A percentile compares a stretch with the other conserved stretches of the same genome.
phyloP scores from a whole-genome alignment of 2,797 vertebrate genomes.

The Oceanodroma leucorhoa region DNA sequence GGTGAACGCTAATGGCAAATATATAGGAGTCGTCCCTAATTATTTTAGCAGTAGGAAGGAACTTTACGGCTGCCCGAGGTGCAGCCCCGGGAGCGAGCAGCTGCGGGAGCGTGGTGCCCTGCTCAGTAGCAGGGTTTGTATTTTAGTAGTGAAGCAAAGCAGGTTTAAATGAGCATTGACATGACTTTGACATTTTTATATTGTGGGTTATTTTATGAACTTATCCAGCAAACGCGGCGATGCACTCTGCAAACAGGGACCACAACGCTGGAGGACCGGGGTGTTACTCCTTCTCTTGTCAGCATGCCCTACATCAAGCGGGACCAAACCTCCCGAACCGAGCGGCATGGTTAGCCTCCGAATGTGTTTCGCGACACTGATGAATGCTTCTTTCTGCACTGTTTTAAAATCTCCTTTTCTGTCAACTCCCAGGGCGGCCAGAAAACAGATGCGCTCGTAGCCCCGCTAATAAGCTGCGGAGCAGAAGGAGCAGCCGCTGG shows the following conservation, averaged over 20 bases:
- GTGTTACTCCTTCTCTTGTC: constrained; percentile 32
- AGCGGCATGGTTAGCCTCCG: background rate
- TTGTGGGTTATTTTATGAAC: constrained; percentile 49
- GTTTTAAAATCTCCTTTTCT: constrained; percentile 1
- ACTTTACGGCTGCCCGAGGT: background rate
- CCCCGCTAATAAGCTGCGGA: background rate
- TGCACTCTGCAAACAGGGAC: background rate
- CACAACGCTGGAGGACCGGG: background rate
- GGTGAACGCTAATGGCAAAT: background rate
- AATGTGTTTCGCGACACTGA: constrained; percentile 30
- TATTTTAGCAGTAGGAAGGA: background rate
- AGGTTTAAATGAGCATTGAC: constrained; percentile 58
- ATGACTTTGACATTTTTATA: constrained; percentile 62
- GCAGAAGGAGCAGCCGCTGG: background rate
- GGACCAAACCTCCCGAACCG: background rate
- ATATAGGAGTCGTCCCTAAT: background rate
- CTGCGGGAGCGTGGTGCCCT: background rate
- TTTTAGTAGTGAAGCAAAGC: constrained; percentile 39
- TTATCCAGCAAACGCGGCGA: background rate
- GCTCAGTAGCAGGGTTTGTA: constrained; percentile 44
- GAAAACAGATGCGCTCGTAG: constrained; percentile 17
- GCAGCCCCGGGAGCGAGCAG: background rate
- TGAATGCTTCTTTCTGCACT: constrained; percentile 59
- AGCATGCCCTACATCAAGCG: constrained; percentile 53
- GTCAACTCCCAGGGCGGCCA: background rate